Percentiles rank a stretch among this genome's conserved stretches.
phyloP scores from a whole-genome alignment of 2,113 vertebrate species.

The Brevimyrus niger region DNA sequence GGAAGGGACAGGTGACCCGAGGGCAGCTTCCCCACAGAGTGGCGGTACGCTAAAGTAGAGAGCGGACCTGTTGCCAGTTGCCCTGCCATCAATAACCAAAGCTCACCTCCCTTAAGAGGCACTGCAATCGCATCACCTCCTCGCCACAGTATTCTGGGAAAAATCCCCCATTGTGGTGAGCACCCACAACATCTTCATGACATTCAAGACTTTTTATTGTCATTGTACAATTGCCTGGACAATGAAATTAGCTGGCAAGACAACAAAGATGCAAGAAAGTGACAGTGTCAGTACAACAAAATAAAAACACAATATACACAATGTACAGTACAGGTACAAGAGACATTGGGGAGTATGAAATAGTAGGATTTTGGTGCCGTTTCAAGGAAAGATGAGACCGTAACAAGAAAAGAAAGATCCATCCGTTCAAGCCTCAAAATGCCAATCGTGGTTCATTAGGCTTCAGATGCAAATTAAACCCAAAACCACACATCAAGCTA shows the following conservation, averaged over 20 bases:
- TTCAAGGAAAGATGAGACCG: background rate
- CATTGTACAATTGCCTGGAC: too few relatives aligned
- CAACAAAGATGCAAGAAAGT: too few relatives aligned
- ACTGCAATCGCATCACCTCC: background rate
- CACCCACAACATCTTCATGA: background rate
- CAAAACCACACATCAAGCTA: background rate
- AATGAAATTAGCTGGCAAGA: too few relatives aligned
- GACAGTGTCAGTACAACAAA: too few relatives aligned
- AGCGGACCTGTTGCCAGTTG: background rate
- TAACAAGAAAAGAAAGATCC: background rate
- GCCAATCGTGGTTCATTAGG: background rate
- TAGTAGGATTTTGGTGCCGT: background rate
- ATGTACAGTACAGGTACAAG: too few relatives aligned
- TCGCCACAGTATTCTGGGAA: background rate
- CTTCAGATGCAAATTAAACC: background rate
- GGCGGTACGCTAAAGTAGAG: too few relatives aligned
- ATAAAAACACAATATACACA: too few relatives aligned
- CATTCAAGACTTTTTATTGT: too few relatives aligned
- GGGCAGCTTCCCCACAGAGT: background rate
- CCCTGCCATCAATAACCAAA: background rate
- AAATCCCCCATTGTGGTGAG: background rate
- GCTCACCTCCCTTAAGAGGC: background rate
- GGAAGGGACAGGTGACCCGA: background rate
- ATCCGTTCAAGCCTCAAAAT: background rate
- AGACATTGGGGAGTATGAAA: too few relatives aligned